Evolutionary conservation across 2,113 vertebrate species (phyloP).

Genomic region (Myocastor coypus): DNA sequence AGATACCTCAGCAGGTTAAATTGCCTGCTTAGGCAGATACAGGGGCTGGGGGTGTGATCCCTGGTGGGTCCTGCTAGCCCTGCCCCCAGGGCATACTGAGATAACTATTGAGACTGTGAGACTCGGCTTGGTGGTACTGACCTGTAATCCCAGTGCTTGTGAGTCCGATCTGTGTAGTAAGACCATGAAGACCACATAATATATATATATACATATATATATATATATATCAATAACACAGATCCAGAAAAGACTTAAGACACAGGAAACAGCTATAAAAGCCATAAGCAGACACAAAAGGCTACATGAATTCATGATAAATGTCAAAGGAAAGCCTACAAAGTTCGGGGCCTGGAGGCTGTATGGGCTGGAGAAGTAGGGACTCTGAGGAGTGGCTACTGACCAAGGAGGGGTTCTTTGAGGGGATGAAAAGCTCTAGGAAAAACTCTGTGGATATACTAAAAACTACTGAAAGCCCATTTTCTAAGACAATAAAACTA

Average conservation of each 20-base stretch:
- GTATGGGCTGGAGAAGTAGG: background rate
- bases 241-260: background rate
- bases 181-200: background rate
- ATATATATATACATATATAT: too few relatives aligned
- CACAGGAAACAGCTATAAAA: too few relatives aligned
- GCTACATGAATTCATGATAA: background rate
- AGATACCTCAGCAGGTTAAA: too few relatives aligned
- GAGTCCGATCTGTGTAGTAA: background rate
- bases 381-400: background rate
- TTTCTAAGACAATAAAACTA: background rate
- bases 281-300: background rate
- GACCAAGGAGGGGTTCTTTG: background rate
- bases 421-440: background rate
- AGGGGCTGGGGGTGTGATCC: too few relatives aligned
- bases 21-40: too few relatives aligned
- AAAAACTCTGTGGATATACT: background rate
- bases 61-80: too few relatives aligned
- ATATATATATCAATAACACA: too few relatives aligned
- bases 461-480: background rate
- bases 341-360: background rate
- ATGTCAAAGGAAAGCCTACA: background rate
- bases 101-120: too few relatives aligned
- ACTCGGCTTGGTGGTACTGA: too few relatives aligned
- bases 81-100: too few relatives aligned
- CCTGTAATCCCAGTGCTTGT: background rate